phyloP scores from a whole-genome alignment of 2,797 vertebrate genomes.

The Alca torda region DNA sequence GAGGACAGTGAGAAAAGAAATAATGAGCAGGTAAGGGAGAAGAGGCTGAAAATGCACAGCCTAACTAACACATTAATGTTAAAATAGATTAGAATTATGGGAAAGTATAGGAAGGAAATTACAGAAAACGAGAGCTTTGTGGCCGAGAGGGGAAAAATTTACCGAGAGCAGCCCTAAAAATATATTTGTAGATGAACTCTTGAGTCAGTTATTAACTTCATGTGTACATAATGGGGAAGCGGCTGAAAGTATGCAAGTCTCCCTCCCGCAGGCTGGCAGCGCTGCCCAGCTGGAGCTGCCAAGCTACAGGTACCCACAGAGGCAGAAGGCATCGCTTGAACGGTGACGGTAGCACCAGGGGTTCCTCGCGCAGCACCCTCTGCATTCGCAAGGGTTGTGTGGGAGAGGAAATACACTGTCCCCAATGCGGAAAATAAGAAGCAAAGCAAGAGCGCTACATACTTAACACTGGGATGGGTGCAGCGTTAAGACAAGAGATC shows the following conservation, averaged over 20 bases:
- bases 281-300: not conserved
- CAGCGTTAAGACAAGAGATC: not conserved
- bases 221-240: not conserved
- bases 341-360: rapidly evolving
- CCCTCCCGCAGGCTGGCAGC: not conserved
- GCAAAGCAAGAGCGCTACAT: not conserved
- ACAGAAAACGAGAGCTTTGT: not conserved
- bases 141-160: not conserved
- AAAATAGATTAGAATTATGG: not conserved
- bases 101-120: not conserved
- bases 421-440: not conserved
- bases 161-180: not conserved
- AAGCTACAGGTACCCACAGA: not conserved
- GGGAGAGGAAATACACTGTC: not conserved
- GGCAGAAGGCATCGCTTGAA: not conserved
- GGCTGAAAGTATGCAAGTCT: not conserved
- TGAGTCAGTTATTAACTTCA: conserved; percentile 13
- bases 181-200: not conserved
- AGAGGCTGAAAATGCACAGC: not conserved
- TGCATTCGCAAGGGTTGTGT: not conserved
- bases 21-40: conserved; percentile 37
- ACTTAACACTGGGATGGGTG: not conserved
- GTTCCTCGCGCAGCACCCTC: not conserved
- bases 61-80: not conserved
- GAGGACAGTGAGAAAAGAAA: not conserved